Evolutionary conservation across 2,113 vertebrate species (phyloP).

Genomic region (Apaloderma vittatum): DNA sequence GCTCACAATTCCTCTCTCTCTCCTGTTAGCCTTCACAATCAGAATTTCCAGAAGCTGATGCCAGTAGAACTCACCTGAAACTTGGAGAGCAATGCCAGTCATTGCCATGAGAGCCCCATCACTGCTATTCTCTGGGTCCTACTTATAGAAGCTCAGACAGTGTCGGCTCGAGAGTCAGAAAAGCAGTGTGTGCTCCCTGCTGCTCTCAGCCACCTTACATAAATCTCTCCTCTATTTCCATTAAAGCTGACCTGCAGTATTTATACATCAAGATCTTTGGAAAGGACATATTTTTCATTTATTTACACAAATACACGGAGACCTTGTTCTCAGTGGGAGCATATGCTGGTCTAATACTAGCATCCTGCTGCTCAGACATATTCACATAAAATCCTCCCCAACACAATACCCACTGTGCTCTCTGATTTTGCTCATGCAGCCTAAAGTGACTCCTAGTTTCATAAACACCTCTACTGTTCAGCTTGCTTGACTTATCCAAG

Average conservation of each 20-base stretch:
- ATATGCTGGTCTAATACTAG: not conserved
- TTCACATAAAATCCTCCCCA: not conserved
- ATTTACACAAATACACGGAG: not conserved
- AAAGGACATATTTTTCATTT: not conserved
- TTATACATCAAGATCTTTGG: not conserved
- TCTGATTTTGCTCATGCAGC: not conserved
- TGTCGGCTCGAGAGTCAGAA: not conserved
- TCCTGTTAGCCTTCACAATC: not conserved
- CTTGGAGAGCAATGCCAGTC: not conserved
- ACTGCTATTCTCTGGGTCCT: not conserved
- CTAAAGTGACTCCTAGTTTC: not conserved
- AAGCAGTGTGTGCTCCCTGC: accelerated
- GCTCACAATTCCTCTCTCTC: not conserved
- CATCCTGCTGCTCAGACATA: not conserved
- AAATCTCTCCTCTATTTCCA: not conserved
- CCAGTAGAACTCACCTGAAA: not conserved
- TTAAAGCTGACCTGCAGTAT: not conserved
- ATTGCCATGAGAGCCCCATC: not conserved
- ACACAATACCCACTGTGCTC: not conserved
- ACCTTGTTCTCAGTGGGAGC: not conserved
- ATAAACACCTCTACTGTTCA: not conserved
- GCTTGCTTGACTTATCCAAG: not conserved
- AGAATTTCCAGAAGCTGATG: not conserved
- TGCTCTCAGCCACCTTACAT: not conserved
- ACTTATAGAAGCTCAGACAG: not conserved